Conservation (phyloP, 2,113 vertebrate species). For the Callaeas wilsoni region DNA sequence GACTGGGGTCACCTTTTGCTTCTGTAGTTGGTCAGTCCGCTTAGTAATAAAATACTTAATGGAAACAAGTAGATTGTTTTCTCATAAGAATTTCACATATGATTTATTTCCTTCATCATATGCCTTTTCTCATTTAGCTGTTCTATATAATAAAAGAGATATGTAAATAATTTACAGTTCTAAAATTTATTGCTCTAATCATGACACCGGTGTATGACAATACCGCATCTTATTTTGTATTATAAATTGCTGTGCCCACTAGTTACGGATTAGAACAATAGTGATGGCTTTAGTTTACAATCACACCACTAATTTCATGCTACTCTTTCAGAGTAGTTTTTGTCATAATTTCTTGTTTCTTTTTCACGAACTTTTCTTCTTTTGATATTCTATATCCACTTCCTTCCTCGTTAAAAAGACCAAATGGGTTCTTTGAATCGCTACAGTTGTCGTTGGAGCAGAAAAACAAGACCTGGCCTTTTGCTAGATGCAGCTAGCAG, state of each 20-base stretch:
- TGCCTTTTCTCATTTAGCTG: background rate
- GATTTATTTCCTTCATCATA: slow-evolving; percentile 19
- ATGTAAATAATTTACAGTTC: background rate
- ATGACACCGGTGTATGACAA: background rate
- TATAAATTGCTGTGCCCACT: background rate
- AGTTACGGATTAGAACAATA: background rate
- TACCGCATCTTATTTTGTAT: background rate
- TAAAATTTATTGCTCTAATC: background rate
- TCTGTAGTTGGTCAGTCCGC: background rate
- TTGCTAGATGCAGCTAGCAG: background rate
- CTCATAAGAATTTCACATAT: background rate
- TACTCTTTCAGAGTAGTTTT: background rate
- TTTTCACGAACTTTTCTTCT: background rate
- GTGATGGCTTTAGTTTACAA: background rate
- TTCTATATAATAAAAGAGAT: background rate
- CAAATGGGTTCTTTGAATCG: background rate
- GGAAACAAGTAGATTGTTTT: background rate
- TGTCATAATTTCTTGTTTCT: background rate
- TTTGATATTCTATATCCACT: background rate
- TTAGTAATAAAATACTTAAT: background rate
- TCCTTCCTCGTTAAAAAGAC: background rate
- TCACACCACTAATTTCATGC: background rate
- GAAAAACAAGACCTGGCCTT: background rate
- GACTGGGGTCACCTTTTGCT: background rate
- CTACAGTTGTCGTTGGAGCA: background rate